Evolutionary conservation across 2,888 invertebrate species (phyloP), one percentile per base, ranked within the genome.

Genomic region (Spodoptera picta): DNA sequence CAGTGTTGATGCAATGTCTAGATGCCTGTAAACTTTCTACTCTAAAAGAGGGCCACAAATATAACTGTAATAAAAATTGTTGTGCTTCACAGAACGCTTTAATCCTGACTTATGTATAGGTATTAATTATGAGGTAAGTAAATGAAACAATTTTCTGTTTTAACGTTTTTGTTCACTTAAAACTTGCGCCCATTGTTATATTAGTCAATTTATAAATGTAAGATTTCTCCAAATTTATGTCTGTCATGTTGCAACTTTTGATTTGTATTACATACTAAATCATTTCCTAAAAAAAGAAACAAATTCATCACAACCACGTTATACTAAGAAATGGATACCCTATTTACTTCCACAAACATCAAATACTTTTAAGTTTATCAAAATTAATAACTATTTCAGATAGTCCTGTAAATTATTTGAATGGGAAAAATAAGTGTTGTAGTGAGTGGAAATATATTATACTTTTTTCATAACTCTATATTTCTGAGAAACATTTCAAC

Each of bases 151-250:
- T 19, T 14, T 57, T 71, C 50, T 54, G 73, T 79, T 66, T 65
- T 79, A 76, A 72, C 63, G 59, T 73, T 73, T 31, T 78, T 66
- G 67, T 75, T 75, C 67, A 65, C 61, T 75, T 79, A 73, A 63
- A 78, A 76, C 75, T 69, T 77, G 69, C 66, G 60, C 50, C 52
- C 61, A 47, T 56, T 52, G 49, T 65, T 56, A 60, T 70, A 70
- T 64, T 67, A 76, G 45, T 48, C 46, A 65, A 42, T 52, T 65
- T 7, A 36, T 49, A 58, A 60, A 65, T 42, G 44, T 62, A 58
- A n/a, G 31, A 5, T 36, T 59, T 23, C 57, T 51, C 51, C 51
- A 55, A 19, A 23, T n/a, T 11, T 36, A 36, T 9, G 36, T 55
- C 53, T 58, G 56, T 42, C n/a, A 59, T 46, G 52, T 31, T 51